These are phyloP conservation scores for Trialeurodes vaporariorum DNA, from an alignment of 1,140 invertebrate species.

Conservation along the genomic window DNA sequence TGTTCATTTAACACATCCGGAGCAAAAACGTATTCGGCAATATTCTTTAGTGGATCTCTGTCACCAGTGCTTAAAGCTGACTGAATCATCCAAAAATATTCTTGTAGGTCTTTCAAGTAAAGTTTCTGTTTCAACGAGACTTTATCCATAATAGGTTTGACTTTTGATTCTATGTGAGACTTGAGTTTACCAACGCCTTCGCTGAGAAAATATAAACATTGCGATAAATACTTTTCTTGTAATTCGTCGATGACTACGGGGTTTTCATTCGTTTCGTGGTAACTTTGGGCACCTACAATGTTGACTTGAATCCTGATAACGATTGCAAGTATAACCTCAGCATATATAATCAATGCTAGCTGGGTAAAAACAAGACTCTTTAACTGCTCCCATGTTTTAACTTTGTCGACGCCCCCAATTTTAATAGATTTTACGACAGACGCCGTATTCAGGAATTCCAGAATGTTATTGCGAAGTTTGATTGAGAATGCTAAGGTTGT, in stretches of 20 bases:
- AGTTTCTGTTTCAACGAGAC: not conserved
- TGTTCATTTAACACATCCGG: not conserved
- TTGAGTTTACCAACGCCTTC: not conserved
- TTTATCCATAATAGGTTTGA: not conserved
- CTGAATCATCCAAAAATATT: constrained; percentile 1
- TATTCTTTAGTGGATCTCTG: not conserved
- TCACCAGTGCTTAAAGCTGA: not conserved
- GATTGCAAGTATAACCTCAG: not conserved
- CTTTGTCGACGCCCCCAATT: not conserved
- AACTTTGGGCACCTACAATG: not conserved
- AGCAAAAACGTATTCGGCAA: not conserved
- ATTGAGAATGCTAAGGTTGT: not conserved
- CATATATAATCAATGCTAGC: not conserved
- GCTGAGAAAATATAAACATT: not conserved
- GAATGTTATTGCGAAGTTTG: not conserved
- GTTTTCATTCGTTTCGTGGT: not conserved
- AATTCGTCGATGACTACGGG: not conserved
- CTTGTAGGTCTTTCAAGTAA: not conserved
- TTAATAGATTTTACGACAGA: not conserved
- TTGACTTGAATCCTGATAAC: not conserved
- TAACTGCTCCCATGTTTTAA: not conserved
- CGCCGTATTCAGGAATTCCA: not conserved
- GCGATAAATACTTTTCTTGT: not conserved
- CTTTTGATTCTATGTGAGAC: not conserved
- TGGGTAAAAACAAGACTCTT: not conserved